Conservation (phyloP, 2,888 invertebrate species). For the Unio delphinus region DNA sequence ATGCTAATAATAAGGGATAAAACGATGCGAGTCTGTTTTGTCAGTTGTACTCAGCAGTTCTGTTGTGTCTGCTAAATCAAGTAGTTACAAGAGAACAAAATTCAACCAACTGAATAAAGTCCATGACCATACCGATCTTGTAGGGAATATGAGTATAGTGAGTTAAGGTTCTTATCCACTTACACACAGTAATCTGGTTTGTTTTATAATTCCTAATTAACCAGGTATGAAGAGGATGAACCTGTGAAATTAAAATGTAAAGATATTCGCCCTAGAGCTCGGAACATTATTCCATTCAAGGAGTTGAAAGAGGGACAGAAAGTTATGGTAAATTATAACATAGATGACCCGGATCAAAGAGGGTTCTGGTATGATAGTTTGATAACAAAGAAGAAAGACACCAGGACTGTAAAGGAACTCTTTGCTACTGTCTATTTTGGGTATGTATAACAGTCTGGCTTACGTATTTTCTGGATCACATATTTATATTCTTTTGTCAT, state of each 20-base stretch:
- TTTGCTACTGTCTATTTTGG: conserved; percentile 68
- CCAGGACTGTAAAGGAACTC: conserved; percentile 63
- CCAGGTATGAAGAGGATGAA: conserved; percentile 65
- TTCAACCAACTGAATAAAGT: too few species aligned
- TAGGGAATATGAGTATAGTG: too few species aligned
- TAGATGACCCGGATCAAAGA: conserved; percentile 78
- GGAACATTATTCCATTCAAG: conserved; percentile 74
- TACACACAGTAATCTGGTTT: too few species aligned
- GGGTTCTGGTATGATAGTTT: conserved; percentile 80
- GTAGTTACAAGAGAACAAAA: too few species aligned
- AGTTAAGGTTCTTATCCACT: too few species aligned
- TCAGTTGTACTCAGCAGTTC: too few species aligned
- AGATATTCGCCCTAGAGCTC: conserved; percentile 80
- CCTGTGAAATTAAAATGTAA: conserved; percentile 59
- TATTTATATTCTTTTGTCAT: not conserved
- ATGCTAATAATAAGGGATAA: too few species aligned
- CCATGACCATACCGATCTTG: too few species aligned
- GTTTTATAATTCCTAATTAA: conserved; percentile 2
- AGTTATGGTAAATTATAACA: conserved; percentile 84
- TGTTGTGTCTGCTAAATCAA: too few species aligned
- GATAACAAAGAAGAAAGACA: conserved; percentile 62
- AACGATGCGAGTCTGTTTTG: too few species aligned
- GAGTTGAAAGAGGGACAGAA: conserved; percentile 77
- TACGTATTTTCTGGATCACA: not conserved
- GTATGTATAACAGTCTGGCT: conserved; percentile 54